Conservation (phyloP, 2,113 vertebrate genomes). For the Rhea pennata region DNA sequence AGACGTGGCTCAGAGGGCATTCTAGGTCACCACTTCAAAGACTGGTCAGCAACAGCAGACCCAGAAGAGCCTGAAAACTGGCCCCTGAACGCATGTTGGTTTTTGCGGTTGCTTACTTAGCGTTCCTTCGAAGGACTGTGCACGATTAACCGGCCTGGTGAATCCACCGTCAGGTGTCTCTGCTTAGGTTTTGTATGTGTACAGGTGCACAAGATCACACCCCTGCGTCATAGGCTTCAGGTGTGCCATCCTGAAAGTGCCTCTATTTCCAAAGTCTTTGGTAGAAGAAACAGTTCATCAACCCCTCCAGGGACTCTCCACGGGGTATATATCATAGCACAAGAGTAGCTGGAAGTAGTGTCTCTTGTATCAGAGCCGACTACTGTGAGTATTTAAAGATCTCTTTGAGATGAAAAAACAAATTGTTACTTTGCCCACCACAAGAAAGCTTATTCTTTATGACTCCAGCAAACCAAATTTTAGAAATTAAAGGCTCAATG, state of each 20-base stretch:
- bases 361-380: not conserved
- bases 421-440: not conserved
- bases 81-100: not conserved
- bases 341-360: not conserved
- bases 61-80: not conserved
- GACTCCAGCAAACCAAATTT: not conserved
- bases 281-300: not conserved
- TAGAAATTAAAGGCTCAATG: not conserved
- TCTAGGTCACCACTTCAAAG: not conserved
- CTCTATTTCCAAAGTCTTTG: not conserved
- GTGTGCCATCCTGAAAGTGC: not conserved
- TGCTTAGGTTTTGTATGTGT: fast-evolving
- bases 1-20: not conserved
- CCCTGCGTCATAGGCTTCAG: not conserved
- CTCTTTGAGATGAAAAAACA: not conserved
- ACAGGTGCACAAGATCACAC: not conserved
- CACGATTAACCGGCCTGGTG: not conserved
- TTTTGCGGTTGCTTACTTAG: not conserved
- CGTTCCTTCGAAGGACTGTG: not conserved
- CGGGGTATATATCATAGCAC: not conserved
- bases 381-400: not conserved
- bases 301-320: not conserved
- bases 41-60: not conserved
- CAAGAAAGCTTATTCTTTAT: not conserved
- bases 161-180: not conserved